Evolutionary conservation across 2,888 invertebrate species (phyloP), one percentile per base, ranked within the genome.

Genomic region (Achlya flavicornis): DNA sequence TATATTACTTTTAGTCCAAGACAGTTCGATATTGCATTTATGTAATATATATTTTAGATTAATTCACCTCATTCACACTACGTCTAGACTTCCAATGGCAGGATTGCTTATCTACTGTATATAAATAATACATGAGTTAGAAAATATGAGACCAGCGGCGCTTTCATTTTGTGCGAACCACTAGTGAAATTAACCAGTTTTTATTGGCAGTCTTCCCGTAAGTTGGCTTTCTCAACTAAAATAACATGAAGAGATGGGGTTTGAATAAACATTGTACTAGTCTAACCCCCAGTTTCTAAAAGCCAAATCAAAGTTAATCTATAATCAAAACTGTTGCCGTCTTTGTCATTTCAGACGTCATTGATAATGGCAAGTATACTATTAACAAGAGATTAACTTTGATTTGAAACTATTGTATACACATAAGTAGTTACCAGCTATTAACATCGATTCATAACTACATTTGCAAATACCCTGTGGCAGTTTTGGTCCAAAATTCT

Each of bases 51-150:
- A 88, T 80, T 78, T 87, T 85, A 85, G 83, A 89, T 88, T 81
- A 81, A 84, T 88, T 88, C 85, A 85, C 84, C 85, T 89, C 85
- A 88, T 90, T 89, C 86, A 79, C 87, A 83, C 88, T 80, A 77
- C 83, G 89, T 89, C 90, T 90, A 87, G 90, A 89, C 90, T 86
- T 79, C 81, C 82, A 88, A 87, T 85, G 80, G 85, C 77, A 77
- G 80, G 81, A 89, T 90, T 87, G 86, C 84, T 88, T 88, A 86
- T 85, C 76, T 85, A 77, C 74, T 73, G 78, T 71, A 60, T 79
- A 89, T 91, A 87, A 90, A 92, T 92, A 88, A 90, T 83, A 90
- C 89, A 92, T 91, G 88, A 91, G 86, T 81, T 85, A 82, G 85
- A 87, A 84, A 89, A 89, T 90, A 89, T 88, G 85, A 87, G 85